Percentiles rank a stretch among this genome's conserved stretches.
Evolutionary conservation across 2,797 vertebrate species (phyloP).

Genomic region (Luscinia megarhynchos): DNA sequence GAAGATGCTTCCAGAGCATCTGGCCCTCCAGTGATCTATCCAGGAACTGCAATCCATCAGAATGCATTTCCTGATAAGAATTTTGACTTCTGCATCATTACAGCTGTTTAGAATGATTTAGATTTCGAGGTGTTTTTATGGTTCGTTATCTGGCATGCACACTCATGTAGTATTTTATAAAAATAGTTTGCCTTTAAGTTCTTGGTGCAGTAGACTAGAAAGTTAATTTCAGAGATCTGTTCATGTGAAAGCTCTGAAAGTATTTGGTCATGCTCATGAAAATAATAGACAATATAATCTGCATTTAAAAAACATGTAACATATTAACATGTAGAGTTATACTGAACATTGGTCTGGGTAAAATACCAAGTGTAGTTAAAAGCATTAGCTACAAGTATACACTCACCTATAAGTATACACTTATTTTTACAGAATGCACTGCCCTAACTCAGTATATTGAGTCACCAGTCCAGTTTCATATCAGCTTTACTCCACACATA

Average conservation of each 20-base stretch:
- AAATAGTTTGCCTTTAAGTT: neutral
- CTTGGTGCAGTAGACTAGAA: neutral
- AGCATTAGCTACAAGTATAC: neutral
- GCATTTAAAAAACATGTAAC: neutral
- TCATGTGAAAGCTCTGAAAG: neutral
- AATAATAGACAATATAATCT: neutral
- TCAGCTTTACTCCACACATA: constrained; percentile 95
- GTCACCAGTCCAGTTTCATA: constrained; percentile 93
- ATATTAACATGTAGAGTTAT: neutral
- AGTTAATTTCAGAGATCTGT: neutral
- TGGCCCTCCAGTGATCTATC: neutral
- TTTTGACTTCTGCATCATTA: neutral
- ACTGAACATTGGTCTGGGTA: neutral
- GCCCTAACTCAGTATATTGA: neutral
- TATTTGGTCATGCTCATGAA: neutral
- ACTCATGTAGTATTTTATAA: neutral
- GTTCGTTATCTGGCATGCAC: neutral
- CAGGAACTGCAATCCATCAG: neutral
- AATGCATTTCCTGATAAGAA: neutral
- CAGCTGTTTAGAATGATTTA: neutral
- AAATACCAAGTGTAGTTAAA: neutral
- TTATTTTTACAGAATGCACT: neutral
- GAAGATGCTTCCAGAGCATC: neutral
- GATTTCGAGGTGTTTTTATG: neutral
- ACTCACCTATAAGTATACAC: neutral